Base-by-base conservation (phyloP, 2,888 invertebrate species). In the Cacoxenus indagator region DNA sequence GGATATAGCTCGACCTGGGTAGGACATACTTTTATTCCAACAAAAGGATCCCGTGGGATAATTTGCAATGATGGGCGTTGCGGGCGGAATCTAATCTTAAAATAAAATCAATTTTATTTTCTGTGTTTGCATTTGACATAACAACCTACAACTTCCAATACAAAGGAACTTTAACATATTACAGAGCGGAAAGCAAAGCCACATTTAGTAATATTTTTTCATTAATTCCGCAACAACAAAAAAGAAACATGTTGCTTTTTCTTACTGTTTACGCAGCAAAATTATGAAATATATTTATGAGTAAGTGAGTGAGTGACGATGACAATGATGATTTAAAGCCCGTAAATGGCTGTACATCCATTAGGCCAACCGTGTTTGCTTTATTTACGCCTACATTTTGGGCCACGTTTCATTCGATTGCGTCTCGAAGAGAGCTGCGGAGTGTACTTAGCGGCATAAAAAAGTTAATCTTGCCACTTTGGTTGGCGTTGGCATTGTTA, bases 231-330 rank as follows among this genome's bases (percentile, higher is more conserved):
- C n/a, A n/a, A n/a, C n/a, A n/a, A n/a, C n/a, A n/a, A n/a, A 6
- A 9, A 22, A 19, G 4, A 24, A 62, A 67, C 27, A 67, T 69
- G 67, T 71, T 67, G 57, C 31, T 37, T 48, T 61, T 67, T 11
- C 17, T 6, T 22, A 24, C 19, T 66, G 57, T 74, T 74, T 74
- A 67, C 67, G 64, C 72, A 66, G 78, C 73, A 78, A 78, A 77
- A 72, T 76, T 82, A 72, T 72, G 71, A 76, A 76, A 78, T 74
- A 69, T 73, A 62, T 69, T 70, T 69, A 26, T 43, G 66, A 29
- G 26, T 43, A 1, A 45, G 46, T 29, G 22, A 27, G 19, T 54
- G 22, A 24, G 37, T 26, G 29, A 19, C 37, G 29, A 1, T 19
- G 14, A 26, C 43, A 8, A 31, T 37, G 43, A 22, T 14, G 24